Evolutionary conservation across 2,113 vertebrate genomes (phyloP).

Genomic region (Coptodon rendalli): DNA sequence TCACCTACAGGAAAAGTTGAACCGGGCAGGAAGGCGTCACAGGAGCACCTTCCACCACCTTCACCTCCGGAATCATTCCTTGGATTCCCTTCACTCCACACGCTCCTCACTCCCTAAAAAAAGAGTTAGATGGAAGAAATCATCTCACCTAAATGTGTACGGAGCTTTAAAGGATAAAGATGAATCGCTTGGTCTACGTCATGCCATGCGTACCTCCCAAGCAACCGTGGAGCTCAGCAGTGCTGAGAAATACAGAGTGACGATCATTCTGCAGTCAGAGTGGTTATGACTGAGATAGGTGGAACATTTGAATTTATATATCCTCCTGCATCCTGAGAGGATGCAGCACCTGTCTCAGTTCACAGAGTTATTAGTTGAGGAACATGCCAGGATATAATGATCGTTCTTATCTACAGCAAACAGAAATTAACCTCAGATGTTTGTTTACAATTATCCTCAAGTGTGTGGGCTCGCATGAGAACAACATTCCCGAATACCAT

Average conservation of each 20-base stretch:
- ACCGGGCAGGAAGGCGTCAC: constrained; percentile 60
- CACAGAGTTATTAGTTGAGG: constrained; percentile 15
- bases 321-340: neutral
- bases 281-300: neutral
- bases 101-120: constrained; percentile 1
- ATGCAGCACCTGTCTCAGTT: constrained; percentile 40
- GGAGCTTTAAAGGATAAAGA: neutral
- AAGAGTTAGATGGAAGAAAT: neutral
- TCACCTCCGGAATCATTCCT: constrained; percentile 40
- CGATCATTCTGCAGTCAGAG: constrained; percentile 49
- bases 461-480: neutral
- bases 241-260: constrained; percentile 31
- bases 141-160: neutral
- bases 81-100: neutral
- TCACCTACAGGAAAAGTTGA: constrained; percentile 49
- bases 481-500: neutral
- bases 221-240: constrained; percentile 40
- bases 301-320: constrained; percentile 35
- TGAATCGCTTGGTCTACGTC: neutral
- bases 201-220: constrained; percentile 35
- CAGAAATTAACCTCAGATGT: neutral
- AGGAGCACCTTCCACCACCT: constrained; percentile 39
- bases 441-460: neutral
- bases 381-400: neutral
- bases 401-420: constrained; percentile 11